Base-by-base conservation (phyloP, 2,113 vertebrate genomes). In the Zonotrichia leucophrys region DNA sequence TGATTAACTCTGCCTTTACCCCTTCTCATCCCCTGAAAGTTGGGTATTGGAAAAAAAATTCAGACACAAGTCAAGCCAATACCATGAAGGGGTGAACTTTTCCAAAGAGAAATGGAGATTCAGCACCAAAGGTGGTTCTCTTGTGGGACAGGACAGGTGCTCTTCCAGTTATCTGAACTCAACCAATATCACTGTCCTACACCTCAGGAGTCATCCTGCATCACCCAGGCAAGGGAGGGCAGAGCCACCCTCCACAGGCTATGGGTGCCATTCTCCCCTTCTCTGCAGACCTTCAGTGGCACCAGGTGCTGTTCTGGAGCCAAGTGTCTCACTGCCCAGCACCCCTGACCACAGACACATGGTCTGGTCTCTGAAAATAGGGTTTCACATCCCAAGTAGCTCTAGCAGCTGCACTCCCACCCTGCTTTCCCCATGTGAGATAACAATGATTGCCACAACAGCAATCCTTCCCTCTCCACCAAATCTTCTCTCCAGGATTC, bases 1-100 rank as follows among this genome's bases (percentile, higher is more conserved):
- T 77, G 17, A 77, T 76, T 77, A 90, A 59, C 30, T 91, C 35
- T 70, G 27, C 42, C 20, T 76, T 55, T 58, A 1, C 7, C 11
- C 25, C 14, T 3, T 23, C n/a, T 42, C 7, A 9, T 5, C 10
- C 23, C 12, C 4, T 0, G 1, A 19, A 87, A 75, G 3, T 1
- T 24, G 3, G 7, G 12, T 47, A 50, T 31, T 49, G 87, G 44
- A 11, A 73, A n/a, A 69, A 50, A 33, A 69, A 58, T 59, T 49
- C 62, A 35, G 21, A 68, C 9, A 25, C 35, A 75, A 81, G n/a
- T 12, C 66, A 60, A 63, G 47, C 42, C 19, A 86, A 35, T 3
- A 75, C 16, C 3, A 7, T 75, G 52, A 42, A 89, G 17, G 13
- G 9, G 11, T 41, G 41, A 78, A 21, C 7, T 53, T 69, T 50